These are phyloP conservation scores for Grapholita molesta DNA, from an alignment of 1,140 invertebrate species.

Conservation along the genomic window DNA sequence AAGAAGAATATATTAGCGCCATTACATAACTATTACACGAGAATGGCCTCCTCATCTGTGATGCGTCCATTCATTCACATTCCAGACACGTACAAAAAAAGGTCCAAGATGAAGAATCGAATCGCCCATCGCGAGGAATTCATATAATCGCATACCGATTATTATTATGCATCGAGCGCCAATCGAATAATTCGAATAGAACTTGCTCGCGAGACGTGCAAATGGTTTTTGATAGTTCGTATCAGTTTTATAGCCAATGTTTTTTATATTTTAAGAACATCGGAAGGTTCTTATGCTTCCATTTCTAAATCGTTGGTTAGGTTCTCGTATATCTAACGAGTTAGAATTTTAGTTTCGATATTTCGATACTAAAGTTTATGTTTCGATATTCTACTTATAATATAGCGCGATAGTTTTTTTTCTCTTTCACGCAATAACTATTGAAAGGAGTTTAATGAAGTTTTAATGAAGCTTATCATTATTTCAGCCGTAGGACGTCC, in stretches of 20 bases:
- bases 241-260: background rate
- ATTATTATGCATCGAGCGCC: slow-evolving; percentile 58
- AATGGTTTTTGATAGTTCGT: slow-evolving; percentile 15
- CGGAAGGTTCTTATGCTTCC: background rate
- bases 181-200: slow-evolving; percentile 39
- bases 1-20: background rate
- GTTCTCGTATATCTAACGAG: background rate
- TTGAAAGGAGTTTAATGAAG: too few relatives aligned
- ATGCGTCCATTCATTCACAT: slow-evolving; percentile 27
- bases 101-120: slow-evolving; percentile 36
- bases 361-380: too few relatives aligned
- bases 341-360: too few relatives aligned
- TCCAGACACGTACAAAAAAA: slow-evolving; percentile 49
- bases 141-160: slow-evolving; percentile 62
- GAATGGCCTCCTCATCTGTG: background rate
- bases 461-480: too few relatives aligned
- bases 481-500: too few relatives aligned
- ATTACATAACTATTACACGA: background rate
- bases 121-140: slow-evolving; percentile 40
- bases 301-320: background rate
- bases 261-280: background rate
- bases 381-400: too few relatives aligned
- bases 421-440: too few relatives aligned
- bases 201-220: slow-evolving; percentile 35
- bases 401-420: too few relatives aligned